Percentiles rank a stretch among this genome's conserved stretches.
Conservation (phyloP, 1,140 invertebrate species). For the Sitobion miscanthi region DNA sequence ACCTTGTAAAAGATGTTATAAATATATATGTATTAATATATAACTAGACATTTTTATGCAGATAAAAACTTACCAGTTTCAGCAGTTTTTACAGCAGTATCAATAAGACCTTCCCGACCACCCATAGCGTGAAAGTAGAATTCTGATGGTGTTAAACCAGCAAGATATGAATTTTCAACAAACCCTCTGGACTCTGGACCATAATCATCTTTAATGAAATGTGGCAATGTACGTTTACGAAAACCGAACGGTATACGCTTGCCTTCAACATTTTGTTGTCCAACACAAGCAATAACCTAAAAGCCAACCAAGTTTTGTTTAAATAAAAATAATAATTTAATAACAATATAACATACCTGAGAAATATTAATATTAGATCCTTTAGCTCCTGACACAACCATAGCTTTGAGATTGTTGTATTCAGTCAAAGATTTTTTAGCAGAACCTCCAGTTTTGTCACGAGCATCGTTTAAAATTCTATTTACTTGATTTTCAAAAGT, state of each 20-base stretch:
- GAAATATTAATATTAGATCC: slow-evolving; percentile 99
- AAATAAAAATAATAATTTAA: neutral
- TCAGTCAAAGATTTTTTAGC: slow-evolving; percentile 99
- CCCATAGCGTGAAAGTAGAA: slow-evolving; percentile 99
- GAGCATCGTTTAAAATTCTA: slow-evolving; percentile 98
- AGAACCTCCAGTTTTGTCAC: slow-evolving; percentile 99
- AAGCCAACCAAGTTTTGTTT: slow-evolving; percentile 46
- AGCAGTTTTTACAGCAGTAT: slow-evolving; percentile 99
- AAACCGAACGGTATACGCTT: slow-evolving; percentile 99
- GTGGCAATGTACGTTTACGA: slow-evolving; percentile 95
- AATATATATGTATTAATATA: neutral
- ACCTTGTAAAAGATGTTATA: slow-evolving; percentile 62
- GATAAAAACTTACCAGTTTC: slow-evolving; percentile 83
- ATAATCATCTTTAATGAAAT: slow-evolving; percentile 99
- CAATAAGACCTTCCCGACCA: slow-evolving; percentile 99
- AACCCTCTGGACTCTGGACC: slow-evolving; percentile 99
- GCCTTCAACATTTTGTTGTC: slow-evolving; percentile 99
- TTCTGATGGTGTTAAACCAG: slow-evolving; percentile 97
- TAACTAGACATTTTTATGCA: neutral
- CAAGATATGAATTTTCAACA: slow-evolving; percentile 99
- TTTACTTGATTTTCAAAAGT: slow-evolving; percentile 90
- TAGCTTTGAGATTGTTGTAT: slow-evolving; percentile 99
- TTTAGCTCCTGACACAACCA: slow-evolving; percentile 99
- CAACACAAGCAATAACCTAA: slow-evolving; percentile 98
- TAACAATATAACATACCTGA: slow-evolving; percentile 70